Conservation (phyloP, 2,113 vertebrate genomes). For the Mastomys natalensis region DNA sequence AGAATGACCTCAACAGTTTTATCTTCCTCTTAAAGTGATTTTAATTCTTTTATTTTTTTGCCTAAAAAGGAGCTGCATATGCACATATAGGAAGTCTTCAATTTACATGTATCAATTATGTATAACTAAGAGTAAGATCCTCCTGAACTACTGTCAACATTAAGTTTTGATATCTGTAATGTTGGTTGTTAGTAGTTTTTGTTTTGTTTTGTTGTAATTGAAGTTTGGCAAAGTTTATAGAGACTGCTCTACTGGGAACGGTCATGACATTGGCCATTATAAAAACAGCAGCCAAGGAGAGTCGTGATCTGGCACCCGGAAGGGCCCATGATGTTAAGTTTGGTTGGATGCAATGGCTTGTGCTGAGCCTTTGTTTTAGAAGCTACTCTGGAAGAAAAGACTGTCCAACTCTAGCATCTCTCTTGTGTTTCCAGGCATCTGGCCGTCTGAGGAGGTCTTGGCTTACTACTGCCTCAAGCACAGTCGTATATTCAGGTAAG, state of each 20-base stretch:
- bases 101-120: not conserved
- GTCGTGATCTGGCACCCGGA: not conserved
- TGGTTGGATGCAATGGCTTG: slow-evolving; percentile 47
- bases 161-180: slow-evolving; percentile 27
- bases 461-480: slow-evolving; percentile 98
- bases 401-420: slow-evolving; percentile 43
- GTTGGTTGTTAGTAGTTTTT: not conserved
- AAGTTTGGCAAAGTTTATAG: slow-evolving; percentile 39
- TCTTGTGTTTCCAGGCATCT: slow-evolving; percentile 92
- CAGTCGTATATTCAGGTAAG: slow-evolving; percentile 93
- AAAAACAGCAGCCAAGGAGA: slow-evolving; percentile 15
- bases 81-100: not conserved
- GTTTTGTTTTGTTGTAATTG: slow-evolving; percentile 1
- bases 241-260: not conserved
- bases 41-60: not conserved
- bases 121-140: not conserved
- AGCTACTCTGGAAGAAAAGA: slow-evolving; percentile 38
- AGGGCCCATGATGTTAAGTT: slow-evolving; percentile 6
- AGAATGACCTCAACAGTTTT: slow-evolving; percentile 5
- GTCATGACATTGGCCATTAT: not conserved
- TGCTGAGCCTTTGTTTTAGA: slow-evolving; percentile 54
- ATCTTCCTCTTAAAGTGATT: slow-evolving; percentile 8
- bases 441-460: slow-evolving; percentile 98
- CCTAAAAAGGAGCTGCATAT: not conserved
- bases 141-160: not conserved